These are phyloP conservation scores for Synodontis membranacea DNA, from an alignment of 2,113 vertebrate species.

Conservation along the genomic window DNA sequence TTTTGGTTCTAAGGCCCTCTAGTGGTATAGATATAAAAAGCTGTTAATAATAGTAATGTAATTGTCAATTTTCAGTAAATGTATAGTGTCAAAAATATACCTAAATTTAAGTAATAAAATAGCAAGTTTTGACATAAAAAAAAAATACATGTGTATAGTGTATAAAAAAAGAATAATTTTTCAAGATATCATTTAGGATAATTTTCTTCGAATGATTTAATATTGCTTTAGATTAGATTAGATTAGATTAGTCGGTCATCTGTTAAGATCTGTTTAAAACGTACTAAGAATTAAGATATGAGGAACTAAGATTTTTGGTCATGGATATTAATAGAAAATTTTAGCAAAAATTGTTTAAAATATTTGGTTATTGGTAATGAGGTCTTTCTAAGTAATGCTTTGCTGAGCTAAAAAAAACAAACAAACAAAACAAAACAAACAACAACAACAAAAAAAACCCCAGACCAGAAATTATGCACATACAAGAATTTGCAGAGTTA, in stretches of 20 bases:
- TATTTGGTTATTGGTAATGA: neutral
- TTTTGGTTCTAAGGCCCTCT: neutral
- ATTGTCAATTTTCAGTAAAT: neutral
- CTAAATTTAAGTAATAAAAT: neutral
- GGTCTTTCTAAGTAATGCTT: neutral
- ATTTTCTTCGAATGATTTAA: neutral
- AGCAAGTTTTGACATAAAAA: neutral
- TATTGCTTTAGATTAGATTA: too few species aligned
- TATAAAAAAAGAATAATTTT: neutral
- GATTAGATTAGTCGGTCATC: neutral
- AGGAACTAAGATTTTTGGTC: too few species aligned
- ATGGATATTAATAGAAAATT: neutral
- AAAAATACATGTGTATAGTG: too few species aligned
- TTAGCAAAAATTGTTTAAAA: neutral
- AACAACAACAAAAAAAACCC: too few species aligned
- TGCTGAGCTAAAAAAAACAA: neutral
- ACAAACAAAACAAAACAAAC: too few species aligned
- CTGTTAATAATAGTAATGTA: neutral
- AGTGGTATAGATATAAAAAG: slow-evolving; percentile 10
- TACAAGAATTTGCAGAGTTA: neutral
- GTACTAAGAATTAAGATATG: too few species aligned
- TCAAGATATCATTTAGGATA: neutral
- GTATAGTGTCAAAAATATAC: neutral
- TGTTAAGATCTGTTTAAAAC: too few species aligned
- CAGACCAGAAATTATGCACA: neutral